Conservation (phyloP, 1,140 invertebrate species). For the Drosophila paulistorum region DNA sequence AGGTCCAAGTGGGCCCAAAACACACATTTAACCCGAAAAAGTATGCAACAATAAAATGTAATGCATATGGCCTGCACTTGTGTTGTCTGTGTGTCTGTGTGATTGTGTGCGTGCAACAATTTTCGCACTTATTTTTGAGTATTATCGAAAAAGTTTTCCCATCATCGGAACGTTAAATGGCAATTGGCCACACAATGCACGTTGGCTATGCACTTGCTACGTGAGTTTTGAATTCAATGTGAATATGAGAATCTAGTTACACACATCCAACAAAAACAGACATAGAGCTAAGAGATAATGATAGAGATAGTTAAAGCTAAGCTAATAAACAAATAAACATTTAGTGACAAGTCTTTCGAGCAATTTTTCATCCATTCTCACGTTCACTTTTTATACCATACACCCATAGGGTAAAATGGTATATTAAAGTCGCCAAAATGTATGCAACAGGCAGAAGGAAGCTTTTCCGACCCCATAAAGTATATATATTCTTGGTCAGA, state of each 20-base stretch:
- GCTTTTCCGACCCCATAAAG: no score
- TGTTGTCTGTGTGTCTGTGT: background rate
- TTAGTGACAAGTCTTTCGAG: no score
- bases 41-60: slow-evolving; percentile 59
- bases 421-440: no score
- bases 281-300: background rate
- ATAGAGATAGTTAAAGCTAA: slow-evolving; percentile 22
- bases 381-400: no score
- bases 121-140: slow-evolving; percentile 81
- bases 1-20: no score
- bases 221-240: slow-evolving; percentile 41
- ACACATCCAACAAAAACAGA: background rate
- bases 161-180: slow-evolving; percentile 64
- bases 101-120: slow-evolving; percentile 44
- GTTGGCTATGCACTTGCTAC: slow-evolving; percentile 46
- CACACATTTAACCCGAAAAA: slow-evolving; percentile 13
- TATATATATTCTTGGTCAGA: no score
- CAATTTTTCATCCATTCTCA: no score
- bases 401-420: no score
- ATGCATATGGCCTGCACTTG: slow-evolving; percentile 28
- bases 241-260: slow-evolving; percentile 12
- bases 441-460: no score
- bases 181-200: slow-evolving; percentile 72
- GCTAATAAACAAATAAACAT: no score
- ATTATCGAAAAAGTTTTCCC: slow-evolving; percentile 81